Conservation (phyloP, 2,113 vertebrate species). For the Prinia subflava region DNA sequence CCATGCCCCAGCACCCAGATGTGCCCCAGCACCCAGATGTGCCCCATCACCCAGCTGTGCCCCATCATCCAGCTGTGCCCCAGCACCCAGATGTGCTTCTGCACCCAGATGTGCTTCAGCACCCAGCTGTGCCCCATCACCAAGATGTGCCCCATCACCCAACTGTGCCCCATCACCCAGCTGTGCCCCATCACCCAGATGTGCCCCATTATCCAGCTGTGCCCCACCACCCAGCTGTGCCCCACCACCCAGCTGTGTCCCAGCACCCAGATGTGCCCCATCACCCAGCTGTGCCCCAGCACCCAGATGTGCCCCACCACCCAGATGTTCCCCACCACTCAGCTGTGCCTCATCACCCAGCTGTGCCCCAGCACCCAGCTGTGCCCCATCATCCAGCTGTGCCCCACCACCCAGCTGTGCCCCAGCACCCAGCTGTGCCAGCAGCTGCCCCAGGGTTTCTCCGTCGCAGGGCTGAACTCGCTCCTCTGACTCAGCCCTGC, state of each 20-base stretch:
- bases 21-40: neutral
- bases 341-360: too few relatives aligned
- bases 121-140: neutral
- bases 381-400: accelerated
- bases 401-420: neutral
- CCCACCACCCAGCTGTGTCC: neutral
- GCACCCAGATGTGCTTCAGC: neutral
- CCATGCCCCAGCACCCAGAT: neutral
- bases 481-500: neutral
- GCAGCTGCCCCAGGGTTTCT: neutral
- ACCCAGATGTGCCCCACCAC: neutral
- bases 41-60: accelerated
- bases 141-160: accelerated
- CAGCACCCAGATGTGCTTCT: neutral
- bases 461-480: neutral
- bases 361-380: neutral
- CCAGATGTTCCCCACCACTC: accelerated
- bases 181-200: too few relatives aligned
- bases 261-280: neutral
- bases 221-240: accelerated
- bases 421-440: neutral
- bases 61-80: too few relatives aligned
- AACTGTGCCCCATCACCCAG: neutral
- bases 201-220: accelerated
- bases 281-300: neutral